Evolutionary conservation across 2,797 vertebrate species (phyloP), one percentile per base, ranked within the genome.

Genomic region (Morus bassanus): DNA sequence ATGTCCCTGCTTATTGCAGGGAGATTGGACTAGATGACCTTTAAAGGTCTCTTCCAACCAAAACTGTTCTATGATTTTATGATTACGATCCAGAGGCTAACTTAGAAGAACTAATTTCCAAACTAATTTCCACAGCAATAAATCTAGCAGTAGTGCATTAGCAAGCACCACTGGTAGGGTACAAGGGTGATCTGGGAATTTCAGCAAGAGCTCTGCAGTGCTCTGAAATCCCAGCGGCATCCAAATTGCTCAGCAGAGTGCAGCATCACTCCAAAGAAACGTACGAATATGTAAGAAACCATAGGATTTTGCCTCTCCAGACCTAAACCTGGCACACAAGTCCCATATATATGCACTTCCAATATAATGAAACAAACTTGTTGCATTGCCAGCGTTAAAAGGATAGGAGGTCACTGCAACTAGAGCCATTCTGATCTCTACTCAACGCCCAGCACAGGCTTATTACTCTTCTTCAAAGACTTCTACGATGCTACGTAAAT

Each of bases 91-190:
- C 80, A 90, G 45, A 54, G n/a, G 33, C 37, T 70, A 90, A 79
- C 19, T 77, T 74, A 82, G 63, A 43, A 82, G 67, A 73, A 67
- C 17, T 67, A 8, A 87, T 70, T 91, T 94, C 48, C 63, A 89
- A 73, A 70, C 17, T 67, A 9, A 87, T 70, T 91, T 94, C 41
- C 63, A 87, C 19, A 43, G 45, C 48, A 80, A 43, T 54, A 79
- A 74, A 95, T 83, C 79, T 43, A 64, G 64, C 12, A 76, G 54
- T 2, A 9, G 37, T 39, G 35, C 70, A 53, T 82, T 93, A 93
- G 74, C 56, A 61, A 69, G 77, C 24, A 67, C 17, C 46, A 56
- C 22, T 53, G 21, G 18, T 33, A 30, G 13, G 16, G 28, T 57
- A 57, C 2, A 2, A 86, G 43, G 46, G 45, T 69, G 33, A 61